phyloP scores from a whole-genome alignment of 2,888 invertebrate species.

The Byasa hedistus region DNA sequence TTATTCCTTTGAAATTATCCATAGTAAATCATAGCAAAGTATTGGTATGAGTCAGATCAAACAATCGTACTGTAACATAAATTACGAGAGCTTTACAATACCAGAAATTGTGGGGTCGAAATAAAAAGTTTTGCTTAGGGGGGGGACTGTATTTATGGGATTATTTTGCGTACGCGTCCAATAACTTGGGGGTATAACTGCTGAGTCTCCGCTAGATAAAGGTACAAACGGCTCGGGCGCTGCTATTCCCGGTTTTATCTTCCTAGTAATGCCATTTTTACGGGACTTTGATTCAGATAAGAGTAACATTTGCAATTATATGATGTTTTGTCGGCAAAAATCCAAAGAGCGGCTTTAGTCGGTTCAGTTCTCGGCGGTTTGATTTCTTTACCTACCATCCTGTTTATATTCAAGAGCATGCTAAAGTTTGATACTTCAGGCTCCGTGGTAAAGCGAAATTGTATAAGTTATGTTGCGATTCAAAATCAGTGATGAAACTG shows the following conservation, averaged over 20 bases:
- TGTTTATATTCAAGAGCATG: constrained; percentile 22
- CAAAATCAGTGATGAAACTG: constrained; percentile 16
- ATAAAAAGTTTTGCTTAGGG: constrained; percentile 35
- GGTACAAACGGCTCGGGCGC: constrained; percentile 37
- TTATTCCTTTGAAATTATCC: too few relatives aligned
- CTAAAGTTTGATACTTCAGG: constrained; percentile 24
- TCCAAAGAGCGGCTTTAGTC: constrained; percentile 25
- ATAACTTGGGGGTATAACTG: constrained; percentile 41
- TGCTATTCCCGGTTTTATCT: constrained; percentile 42
- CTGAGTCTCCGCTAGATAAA: constrained; percentile 41
- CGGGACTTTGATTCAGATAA: constrained; percentile 41
- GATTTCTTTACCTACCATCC: constrained; percentile 16
- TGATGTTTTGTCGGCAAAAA: constrained; percentile 33
- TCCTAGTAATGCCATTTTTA: constrained; percentile 39
- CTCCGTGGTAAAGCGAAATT: constrained; percentile 22
- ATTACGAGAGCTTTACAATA: constrained; percentile 9
- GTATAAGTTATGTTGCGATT: constrained; percentile 25
- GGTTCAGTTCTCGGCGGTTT: constrained; percentile 12
- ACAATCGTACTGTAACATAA: background rate
- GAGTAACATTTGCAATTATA: constrained; percentile 38
- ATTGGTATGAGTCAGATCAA: background rate
- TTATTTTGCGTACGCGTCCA: constrained; percentile 43
- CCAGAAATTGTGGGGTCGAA: constrained; percentile 28
- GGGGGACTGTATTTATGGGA: constrained; percentile 38
- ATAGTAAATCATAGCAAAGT: too few relatives aligned